These are phyloP conservation scores for Fregetta grallaria DNA, from an alignment of 2,113 vertebrate genomes.

Conservation along the genomic window DNA sequence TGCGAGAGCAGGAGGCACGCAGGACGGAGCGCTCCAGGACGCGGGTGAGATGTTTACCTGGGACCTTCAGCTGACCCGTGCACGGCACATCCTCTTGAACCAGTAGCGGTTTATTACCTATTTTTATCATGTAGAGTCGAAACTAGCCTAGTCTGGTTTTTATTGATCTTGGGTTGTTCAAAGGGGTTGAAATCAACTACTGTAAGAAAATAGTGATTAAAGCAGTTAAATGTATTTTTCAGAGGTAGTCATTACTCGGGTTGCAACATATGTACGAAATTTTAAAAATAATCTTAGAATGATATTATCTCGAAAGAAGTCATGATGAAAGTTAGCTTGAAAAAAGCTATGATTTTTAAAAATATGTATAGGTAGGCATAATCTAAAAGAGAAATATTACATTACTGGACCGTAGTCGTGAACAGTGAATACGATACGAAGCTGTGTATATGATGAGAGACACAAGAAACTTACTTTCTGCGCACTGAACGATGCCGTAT, in stretches of 20 bases:
- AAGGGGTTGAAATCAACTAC: not conserved
- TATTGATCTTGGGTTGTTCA: slow-evolving; percentile 29
- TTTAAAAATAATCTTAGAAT: not conserved
- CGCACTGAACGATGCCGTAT: accelerated
- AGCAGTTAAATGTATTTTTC: not conserved
- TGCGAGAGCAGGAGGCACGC: slow-evolving; percentile 21
- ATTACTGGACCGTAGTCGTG: not conserved
- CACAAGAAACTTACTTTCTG: not conserved
- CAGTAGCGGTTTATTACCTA: slow-evolving; percentile 25
- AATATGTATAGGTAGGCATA: not conserved
- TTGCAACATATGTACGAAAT: accelerated
- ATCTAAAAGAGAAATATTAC: not conserved
- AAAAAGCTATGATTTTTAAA: not conserved
- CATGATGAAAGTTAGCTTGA: not conserved
- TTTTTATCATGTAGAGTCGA: not conserved
- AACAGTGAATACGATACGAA: accelerated
- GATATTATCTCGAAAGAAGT: accelerated
- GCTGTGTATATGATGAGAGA: not conserved
- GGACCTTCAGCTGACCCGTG: slow-evolving; percentile 64
- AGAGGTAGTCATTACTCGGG: not conserved
- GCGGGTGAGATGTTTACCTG: slow-evolving; percentile 63
- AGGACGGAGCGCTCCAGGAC: slow-evolving; percentile 63
- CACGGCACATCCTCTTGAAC: slow-evolving; percentile 26
- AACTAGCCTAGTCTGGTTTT: not conserved
- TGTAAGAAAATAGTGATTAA: not conserved